phyloP scores from a whole-genome alignment of 2,113 vertebrate species.

The Callithrix jacchus region DNA sequence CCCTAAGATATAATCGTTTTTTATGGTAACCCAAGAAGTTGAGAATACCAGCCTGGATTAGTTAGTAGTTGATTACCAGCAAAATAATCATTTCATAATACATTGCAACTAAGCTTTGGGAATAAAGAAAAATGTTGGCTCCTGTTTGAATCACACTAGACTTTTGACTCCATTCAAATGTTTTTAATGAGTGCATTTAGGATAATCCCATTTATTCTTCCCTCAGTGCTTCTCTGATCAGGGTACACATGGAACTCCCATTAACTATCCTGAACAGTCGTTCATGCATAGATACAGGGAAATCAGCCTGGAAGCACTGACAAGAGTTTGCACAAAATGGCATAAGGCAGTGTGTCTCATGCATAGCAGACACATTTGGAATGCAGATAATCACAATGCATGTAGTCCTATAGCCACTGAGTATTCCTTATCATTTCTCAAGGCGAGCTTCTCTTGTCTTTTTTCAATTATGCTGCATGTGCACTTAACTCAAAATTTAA shows the following conservation, averaged over 20 bases:
- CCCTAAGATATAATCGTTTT: not conserved
- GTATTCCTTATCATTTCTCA: not conserved
- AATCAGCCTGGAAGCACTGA: not conserved
- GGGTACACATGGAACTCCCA: accelerated
- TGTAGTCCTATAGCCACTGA: not conserved
- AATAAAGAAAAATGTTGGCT: not conserved
- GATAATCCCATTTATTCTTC: not conserved
- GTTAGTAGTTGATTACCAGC: not conserved
- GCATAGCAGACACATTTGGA: not conserved
- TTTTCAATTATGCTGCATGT: conserved; percentile 57
- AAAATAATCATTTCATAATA: not conserved
- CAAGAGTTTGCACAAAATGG: not conserved
- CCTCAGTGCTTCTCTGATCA: not conserved
- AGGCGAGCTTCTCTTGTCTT: conserved; percentile 23
- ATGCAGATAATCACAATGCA: not conserved
- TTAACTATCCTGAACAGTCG: not conserved
- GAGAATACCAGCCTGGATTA: not conserved
- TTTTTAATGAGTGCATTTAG: not conserved
- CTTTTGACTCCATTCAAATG: not conserved
- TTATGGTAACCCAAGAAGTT: not conserved
- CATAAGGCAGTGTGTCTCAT: not conserved
- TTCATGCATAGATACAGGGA: not conserved
- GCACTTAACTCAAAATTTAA: conserved; percentile 55
- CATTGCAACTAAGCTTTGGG: not conserved
- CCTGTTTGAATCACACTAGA: not conserved